Conservation (phyloP, 1,140 invertebrate genomes). For the Berghia stephanieae region DNA sequence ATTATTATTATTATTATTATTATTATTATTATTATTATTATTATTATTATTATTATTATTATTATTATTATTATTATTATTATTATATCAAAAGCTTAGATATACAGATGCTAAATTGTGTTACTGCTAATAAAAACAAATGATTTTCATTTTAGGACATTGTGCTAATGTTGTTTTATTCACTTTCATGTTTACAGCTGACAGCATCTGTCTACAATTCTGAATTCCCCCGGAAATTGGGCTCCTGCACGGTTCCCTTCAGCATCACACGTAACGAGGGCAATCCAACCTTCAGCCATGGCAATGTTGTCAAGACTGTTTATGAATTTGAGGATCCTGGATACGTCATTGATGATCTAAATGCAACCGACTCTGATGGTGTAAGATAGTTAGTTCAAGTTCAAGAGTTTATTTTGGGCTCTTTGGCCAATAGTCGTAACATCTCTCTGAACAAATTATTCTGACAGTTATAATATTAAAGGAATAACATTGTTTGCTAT, state of each 20-base stretch:
- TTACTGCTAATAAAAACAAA: too few relatives aligned
- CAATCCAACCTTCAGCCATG: neutral
- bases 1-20: neutral
- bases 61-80: neutral
- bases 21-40: neutral
- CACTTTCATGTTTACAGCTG: constrained; percentile 8
- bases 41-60: neutral
- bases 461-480: too few relatives aligned
- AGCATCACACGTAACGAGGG: neutral
- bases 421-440: too few relatives aligned
- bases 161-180: neutral
- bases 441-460: too few relatives aligned
- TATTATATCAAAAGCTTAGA: too few relatives aligned
- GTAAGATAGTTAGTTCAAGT: too few relatives aligned
- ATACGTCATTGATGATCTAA: neutral
- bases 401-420: too few relatives aligned
- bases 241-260: constrained; percentile 9
- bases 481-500: too few relatives aligned
- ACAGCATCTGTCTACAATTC: constrained; percentile 8
- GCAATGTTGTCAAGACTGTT: neutral
- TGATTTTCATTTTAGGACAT: too few relatives aligned
- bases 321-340: neutral
- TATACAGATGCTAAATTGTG: too few relatives aligned
- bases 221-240: constrained; percentile 2
- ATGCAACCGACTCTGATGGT: constrained; percentile 29